Evolutionary conservation across 2,888 invertebrate genomes (phyloP), one percentile per base, ranked within the genome.

Genomic region (Apamea anceps): DNA sequence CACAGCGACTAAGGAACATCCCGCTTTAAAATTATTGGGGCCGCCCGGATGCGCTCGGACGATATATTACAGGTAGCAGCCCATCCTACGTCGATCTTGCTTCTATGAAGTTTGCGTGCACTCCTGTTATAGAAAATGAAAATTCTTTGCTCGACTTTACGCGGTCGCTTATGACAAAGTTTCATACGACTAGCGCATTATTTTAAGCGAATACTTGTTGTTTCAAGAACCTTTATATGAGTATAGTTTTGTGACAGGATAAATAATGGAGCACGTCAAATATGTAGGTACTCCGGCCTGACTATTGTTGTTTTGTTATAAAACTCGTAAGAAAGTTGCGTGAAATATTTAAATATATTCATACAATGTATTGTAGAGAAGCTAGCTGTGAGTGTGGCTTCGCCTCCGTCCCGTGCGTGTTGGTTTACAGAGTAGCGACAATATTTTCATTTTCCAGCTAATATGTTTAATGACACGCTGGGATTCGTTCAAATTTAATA

Each of bases 341-440:
- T 65, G 42, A 70, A 84, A 84, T 82, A 79, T 81, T 82, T 48
- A 82, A 82, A 81, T 81, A 71, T 70, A 84, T 84, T 84, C 81
- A 78, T 72, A 57, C 71, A 48, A 45, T 78, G 32, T 78, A 62
- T 72, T 37, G 67, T 57, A 57, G 57, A 10, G 8, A 70, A 60
- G 32, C 42, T 65, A 75, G 51, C 71, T 71, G 68, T 57, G 57
- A 15, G 28, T 72, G 18, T 67, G 15, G 32, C 48, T 63, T n/a
- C 62, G 54, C 32, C 66, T 68, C n/a, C 45, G 42, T 32, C 21
- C 63, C 25, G 18, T 51, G 12, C 51, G n/a, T 48, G 72, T 60
- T 68, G 68, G 60, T 78, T 80, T 28, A 28, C 18, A 63, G 37
- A 65, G n/a, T 65, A 42, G 62, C 13, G 25, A 57, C 32, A 54